These are phyloP conservation scores for Gallinago media DNA, from an alignment of 2,113 vertebrate genomes.

Conservation along the genomic window DNA sequence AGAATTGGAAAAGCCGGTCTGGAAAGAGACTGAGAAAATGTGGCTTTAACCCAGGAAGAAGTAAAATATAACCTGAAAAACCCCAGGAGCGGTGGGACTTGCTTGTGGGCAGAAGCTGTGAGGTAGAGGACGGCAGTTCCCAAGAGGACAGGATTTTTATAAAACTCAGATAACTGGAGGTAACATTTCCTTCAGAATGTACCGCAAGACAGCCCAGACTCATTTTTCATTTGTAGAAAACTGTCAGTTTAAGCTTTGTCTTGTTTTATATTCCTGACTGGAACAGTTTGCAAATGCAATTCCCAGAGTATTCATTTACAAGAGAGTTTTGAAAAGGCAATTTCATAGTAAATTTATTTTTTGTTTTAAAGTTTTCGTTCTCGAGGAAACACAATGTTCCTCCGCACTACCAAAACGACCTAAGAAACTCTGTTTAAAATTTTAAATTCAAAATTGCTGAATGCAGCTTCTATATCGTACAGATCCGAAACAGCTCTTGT, in stretches of 20 bases:
- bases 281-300: not conserved
- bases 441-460: not conserved
- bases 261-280: not conserved
- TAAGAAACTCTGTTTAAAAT: not conserved
- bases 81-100: not conserved
- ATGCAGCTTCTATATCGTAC: not conserved
- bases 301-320: not conserved
- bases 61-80: not conserved
- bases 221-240: not conserved
- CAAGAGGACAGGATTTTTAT: not conserved
- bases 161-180: not conserved
- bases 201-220: not conserved
- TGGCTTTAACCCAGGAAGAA: not conserved
- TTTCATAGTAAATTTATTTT: not conserved
- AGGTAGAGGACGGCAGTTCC: not conserved
- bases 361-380: not conserved
- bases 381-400: not conserved
- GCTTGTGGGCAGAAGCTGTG: accelerated
- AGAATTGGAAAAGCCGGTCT: not conserved
- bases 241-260: not conserved
- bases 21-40: not conserved
- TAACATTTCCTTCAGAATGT: not conserved
- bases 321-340: not conserved
- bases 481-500: not conserved
- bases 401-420: not conserved